Evolutionary conservation across 1,140 invertebrate species (phyloP).

Genomic region (Rhyacophila brunnea): DNA sequence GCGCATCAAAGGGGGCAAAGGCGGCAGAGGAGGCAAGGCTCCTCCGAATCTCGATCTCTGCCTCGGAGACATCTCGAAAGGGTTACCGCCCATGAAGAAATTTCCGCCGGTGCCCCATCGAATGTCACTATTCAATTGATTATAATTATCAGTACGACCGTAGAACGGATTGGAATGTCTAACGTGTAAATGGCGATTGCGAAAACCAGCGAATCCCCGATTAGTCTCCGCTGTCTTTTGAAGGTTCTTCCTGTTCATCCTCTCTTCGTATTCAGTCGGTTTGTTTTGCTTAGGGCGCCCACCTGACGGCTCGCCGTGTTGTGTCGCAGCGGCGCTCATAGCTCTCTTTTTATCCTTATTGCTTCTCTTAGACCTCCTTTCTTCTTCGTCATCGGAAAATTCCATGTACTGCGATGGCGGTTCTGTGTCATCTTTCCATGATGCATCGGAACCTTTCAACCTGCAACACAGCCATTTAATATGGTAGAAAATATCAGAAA

Average conservation of each 20-base stretch:
- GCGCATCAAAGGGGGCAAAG: constrained; percentile 35
- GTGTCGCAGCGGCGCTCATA: constrained; percentile 34
- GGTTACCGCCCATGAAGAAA: background rate
- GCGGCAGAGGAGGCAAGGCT: background rate
- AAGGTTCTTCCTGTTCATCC: constrained; percentile 30
- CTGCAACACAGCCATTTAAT: constrained; percentile 48
- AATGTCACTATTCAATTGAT: background rate
- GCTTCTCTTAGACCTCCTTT: constrained; percentile 55
- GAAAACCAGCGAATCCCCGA: too few relatives aligned
- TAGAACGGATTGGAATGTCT: background rate
- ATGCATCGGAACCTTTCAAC: constrained; percentile 77
- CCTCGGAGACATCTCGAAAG: background rate
- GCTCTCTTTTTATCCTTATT: constrained; percentile 42
- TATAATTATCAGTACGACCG: background rate
- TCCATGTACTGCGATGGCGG: constrained; percentile 69
- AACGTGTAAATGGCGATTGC: background rate
- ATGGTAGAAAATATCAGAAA: too few relatives aligned
- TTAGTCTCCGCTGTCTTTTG: constrained; percentile 26
- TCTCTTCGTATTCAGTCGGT: constrained; percentile 26
- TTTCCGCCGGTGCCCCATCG: background rate
- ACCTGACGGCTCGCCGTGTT: constrained; percentile 41
- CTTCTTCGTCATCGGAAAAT: constrained; percentile 88
- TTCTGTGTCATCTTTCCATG: constrained; percentile 81
- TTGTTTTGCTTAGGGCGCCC: constrained; percentile 14
- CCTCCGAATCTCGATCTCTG: too few relatives aligned